Evolutionary conservation across 2,797 vertebrate species (phyloP), one percentile per base, ranked within the genome.

Genomic region (Gallirallus australis): DNA sequence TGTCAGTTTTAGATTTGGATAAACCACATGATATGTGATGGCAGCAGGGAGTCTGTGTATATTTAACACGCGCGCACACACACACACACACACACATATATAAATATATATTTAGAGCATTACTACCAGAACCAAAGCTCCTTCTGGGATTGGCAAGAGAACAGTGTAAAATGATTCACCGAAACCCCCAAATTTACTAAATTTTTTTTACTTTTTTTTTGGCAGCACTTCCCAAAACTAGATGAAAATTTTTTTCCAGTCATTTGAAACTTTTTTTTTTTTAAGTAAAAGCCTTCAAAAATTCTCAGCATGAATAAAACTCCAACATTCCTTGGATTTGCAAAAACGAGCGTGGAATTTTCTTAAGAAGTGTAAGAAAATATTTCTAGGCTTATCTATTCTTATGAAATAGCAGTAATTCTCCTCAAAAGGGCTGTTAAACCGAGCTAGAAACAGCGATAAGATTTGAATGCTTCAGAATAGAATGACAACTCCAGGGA

Each of bases 161-260:
- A 73, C 9, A 84, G 63, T 79, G 54, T 86, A 96, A 93, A 96
- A 96, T 89, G 69, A 91, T 96, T 97, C 66, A 66, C 91, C 89
- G 92, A 93, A 94, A 97, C 50, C 54, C 57, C 63, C 57, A 94
- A 85, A 97, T 86, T 94, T 72, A 73, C 37, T 30, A 64, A 69
- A 76, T 65, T 94, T 25, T 54, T 39, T 18, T 35, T 19, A 37
- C 33, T 59, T 35, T 68, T 81, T 77, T 94, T 90, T 82, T 95
- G 45, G 71, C 81, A 94, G 54, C 25, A n/a, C 6, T 79, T 93
- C 64, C 70, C 56, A 83, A 86, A 92, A 80, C 37, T 84, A 92
- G 42, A 82, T n/a, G 39, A 72, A 95, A 88, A 63, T 12, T 0
- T 6, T 6, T 28, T 64, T 72, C 82, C 69, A 95, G 78, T 90